Evolutionary conservation across 1,140 invertebrate genomes (phyloP), one percentile per base, ranked within the genome.

Genomic region (Pectinophora gossypiella): DNA sequence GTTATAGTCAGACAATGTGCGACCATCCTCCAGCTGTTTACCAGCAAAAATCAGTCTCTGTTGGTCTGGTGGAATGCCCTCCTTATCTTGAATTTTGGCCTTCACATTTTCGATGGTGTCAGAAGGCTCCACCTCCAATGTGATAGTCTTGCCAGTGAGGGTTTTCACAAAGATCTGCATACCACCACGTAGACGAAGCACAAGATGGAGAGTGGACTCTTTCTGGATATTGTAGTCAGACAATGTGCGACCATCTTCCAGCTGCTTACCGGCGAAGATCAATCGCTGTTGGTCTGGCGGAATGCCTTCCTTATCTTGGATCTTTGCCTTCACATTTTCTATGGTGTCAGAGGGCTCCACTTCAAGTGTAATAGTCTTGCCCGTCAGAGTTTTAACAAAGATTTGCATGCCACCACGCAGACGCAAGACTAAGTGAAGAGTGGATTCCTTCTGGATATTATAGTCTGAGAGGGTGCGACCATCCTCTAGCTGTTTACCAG

Each of bases 11-110:
- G 68, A 72, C 0, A 72, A 50, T 0, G 68, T 72, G 10, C 68
- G 65, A 0, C 65, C 68, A 53, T 72, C 68, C 43, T 72, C 68
- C 10, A 72, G 22, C 22, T 71, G 68, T 21, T 71, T 71, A 1
- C 93, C 93, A 55, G 82, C 92, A 71, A 94, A 93, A 38, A 71
- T 71, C 0, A 71, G 35, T 44, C 68, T 56, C 48, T 70, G 68
- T 27, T 70, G 68, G 48, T 70, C 68, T 48, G 68, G 68, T 9
- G 64, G 68, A 35, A 71, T 71, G 0, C 68, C 68, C 32, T 71
- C 68, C 12, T 71, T 71, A 32, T 71, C 68, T 19, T 68, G 64
- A 12, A 68, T 71, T 36, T 67, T 71, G 1, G 68, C 61, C 32
- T 71, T 71, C 0, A 71, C 68, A 59, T 71, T 68, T 10, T 67